phyloP scores from a whole-genome alignment of 2,888 invertebrate species.

The Chrysina gloriosa region DNA sequence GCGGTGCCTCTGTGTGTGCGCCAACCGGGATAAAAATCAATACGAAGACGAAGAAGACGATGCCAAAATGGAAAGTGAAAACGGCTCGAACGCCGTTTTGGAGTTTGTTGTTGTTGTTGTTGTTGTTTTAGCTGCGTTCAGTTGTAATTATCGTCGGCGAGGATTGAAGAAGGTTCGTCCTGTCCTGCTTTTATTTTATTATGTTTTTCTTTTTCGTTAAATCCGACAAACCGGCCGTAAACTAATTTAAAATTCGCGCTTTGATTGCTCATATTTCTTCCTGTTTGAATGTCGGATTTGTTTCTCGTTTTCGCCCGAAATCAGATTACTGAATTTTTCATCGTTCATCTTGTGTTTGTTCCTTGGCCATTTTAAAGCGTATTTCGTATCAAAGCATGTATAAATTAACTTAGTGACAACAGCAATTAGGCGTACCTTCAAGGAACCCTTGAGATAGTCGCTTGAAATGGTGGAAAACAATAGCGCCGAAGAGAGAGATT shows the following conservation, averaged over 20 bases:
- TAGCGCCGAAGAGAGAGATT: too few relatives aligned
- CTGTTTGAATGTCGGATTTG: not conserved
- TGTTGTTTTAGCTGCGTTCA: not conserved
- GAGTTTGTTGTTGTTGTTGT: conserved; percentile 35
- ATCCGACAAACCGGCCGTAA: not conserved
- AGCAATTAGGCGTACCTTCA: too few relatives aligned
- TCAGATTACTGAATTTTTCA: not conserved
- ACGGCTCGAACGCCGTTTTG: conserved; percentile 48
- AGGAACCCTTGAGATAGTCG: too few relatives aligned
- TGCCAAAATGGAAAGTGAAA: conserved; percentile 58
- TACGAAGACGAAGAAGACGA: conserved; percentile 52
- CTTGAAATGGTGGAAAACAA: too few relatives aligned
- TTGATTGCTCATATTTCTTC: not conserved
- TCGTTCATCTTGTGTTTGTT: too few relatives aligned
- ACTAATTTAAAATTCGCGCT: not conserved
- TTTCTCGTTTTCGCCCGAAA: not conserved
- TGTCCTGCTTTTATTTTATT: not conserved
- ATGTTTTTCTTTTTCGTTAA: not conserved
- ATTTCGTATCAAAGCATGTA: too few relatives aligned
- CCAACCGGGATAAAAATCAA: conserved; percentile 56
- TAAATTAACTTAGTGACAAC: too few relatives aligned
- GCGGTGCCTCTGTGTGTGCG: conserved; percentile 48
- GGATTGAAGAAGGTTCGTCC: too few relatives aligned
- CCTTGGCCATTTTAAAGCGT: too few relatives aligned
- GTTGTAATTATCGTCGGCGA: not conserved